Base-by-base conservation (phyloP, 1,140 invertebrate genomes). In the Teleogryllus occipitalis region DNA sequence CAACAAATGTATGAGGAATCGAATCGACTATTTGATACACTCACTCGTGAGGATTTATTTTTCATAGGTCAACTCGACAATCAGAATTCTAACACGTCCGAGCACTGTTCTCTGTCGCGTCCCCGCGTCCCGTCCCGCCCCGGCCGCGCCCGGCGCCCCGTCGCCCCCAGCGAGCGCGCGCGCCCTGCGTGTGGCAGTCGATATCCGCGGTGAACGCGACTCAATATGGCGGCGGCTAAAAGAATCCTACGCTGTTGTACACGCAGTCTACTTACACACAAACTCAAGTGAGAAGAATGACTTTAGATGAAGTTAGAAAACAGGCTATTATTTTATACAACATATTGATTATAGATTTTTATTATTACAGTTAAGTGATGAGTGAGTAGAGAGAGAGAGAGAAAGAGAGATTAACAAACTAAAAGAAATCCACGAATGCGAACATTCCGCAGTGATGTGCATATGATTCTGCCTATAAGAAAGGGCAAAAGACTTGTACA, bases 401-500 rank as follows among this genome's bases (percentile, higher is more conserved):
- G 27, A 39, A 39, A 39, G 27, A 39, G 27, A 39, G 27, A 39
- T 39, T 39, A 39, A 39, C 27, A 39, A 65, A 65, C 10, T 18
- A 65, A 65, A 65, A 65, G 10, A 65, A 18, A 65, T 65, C 18
- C 54, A 18, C 10, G 10, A 65, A 65, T 65, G 54, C 54, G 54
- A 65, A 65, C 54, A 65, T 65, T 65, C 54, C 54, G 54, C 54
- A 65, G 46, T 48, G 76, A 77, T 49, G 76, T 77, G 76, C 76
- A 77, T 77, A 77, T 77, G 76, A 77, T 77, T 77, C 10, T 49
- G 76, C 76, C 76, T 77, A 47, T 14, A 77, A 77, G 76, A 77
- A 77, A 77, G 76, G 76, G 76, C 76, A 77, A 12, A 77, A 47
- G 22, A 54, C 48, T 21, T 77, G 76, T 77, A 65, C 54, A 65